A percentile compares a stretch with the other conserved stretches of the same genome.
Evolutionary conservation across 2,797 vertebrate species (phyloP).

Genomic region (Aphelocoma californica): DNA sequence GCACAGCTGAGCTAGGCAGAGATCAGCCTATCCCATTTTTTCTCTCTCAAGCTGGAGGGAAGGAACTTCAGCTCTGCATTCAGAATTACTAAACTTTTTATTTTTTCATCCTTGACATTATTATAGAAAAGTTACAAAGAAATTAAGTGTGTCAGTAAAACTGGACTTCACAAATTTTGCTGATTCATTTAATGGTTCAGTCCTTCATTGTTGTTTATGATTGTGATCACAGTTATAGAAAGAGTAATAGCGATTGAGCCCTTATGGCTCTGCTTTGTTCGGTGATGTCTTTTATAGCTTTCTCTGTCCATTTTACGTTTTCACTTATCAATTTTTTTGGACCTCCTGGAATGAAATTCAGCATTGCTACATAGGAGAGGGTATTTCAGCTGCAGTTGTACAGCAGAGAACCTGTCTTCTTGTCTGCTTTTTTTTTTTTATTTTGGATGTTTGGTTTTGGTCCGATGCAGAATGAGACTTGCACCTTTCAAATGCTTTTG

Average conservation of each 20-base stretch:
- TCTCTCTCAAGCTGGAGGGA: neutral
- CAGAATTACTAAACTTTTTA: neutral
- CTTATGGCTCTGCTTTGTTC: neutral
- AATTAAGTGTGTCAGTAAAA: neutral
- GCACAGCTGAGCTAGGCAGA: neutral
- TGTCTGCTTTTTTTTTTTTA: neutral
- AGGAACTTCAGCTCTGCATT: neutral
- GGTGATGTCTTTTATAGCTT: neutral
- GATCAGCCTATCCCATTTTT: neutral
- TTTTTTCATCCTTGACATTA: neutral
- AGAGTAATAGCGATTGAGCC: neutral
- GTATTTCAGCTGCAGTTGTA: neutral
- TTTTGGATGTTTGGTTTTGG: neutral
- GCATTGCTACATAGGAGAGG: neutral
- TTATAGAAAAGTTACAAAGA: neutral
- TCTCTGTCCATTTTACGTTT: neutral
- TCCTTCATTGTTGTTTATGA: neutral
- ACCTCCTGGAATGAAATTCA: neutral
- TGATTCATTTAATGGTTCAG: neutral
- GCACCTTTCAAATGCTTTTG: neutral
- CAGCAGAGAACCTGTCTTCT: neutral
- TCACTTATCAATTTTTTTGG: neutral
- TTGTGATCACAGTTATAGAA: neutral
- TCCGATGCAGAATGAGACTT: neutral
- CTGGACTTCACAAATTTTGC: neutral